Evolutionary conservation across 2,888 invertebrate species (phyloP).

Genomic region (Ochlodes sylvanus): DNA sequence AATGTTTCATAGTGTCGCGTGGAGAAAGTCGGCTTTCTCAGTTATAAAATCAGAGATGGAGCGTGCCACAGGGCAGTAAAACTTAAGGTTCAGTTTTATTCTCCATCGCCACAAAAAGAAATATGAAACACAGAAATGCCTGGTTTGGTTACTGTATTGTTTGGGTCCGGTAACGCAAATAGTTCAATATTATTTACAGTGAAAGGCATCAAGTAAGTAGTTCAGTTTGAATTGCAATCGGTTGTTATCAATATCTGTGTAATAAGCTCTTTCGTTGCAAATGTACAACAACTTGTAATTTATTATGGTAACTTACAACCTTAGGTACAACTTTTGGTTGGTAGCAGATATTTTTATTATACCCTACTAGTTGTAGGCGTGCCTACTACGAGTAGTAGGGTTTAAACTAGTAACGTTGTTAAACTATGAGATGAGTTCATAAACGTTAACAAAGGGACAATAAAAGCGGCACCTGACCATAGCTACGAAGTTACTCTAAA

Average conservation of each 20-base stretch:
- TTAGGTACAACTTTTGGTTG: no score
- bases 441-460: no score
- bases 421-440: no score
- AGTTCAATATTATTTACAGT: slow-evolving; percentile 8
- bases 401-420: no score
- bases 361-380: no score
- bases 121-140: neutral
- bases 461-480: no score
- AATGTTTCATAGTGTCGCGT: slow-evolving; percentile 35
- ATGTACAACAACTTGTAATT: neutral
- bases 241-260: slow-evolving; percentile 1
- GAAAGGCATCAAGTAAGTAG: slow-evolving; percentile 2
- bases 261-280: neutral
- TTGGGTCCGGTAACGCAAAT: neutral
- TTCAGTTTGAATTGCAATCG: neutral
- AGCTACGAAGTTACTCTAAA: no score
- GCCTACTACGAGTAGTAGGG: no score
- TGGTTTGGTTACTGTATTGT: neutral
- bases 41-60: slow-evolving; percentile 55
- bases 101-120: neutral
- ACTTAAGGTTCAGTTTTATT: slow-evolving; percentile 39
- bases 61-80: slow-evolving; percentile 55
- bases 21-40: slow-evolving; percentile 77
- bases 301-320: no score
- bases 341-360: no score